Base-by-base conservation (phyloP, 2,888 invertebrate genomes). In the Cheilosia soror region DNA sequence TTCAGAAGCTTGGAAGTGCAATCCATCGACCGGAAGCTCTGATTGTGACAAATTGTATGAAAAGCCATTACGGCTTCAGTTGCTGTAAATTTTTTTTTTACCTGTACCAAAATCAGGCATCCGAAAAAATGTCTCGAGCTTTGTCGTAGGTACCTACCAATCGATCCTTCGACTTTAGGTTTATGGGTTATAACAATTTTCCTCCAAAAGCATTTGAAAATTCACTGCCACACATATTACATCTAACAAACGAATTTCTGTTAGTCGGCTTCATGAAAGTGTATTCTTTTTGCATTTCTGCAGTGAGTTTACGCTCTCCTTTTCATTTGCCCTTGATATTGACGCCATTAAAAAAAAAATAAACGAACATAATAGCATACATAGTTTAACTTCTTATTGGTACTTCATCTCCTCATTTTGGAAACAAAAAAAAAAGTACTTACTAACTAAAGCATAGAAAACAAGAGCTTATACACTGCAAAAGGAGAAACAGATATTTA, bases 1-100 rank as follows among this genome's bases (percentile, higher is more conserved):
- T 55, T 42, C n/a, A 73, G 20, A 29, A 72, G 33, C 29, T 49
- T 72, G 0, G 71, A 51, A 6, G 71, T 62, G 27, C 53, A 72
- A 53, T 72, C 60, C 53, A 73, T 73, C 15, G 72, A 73, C 6
- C 55, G 7, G 42, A 72, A 69, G 31, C 55, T 71, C 20, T 71
- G 47, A 13, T 58, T 57, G 20, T 69, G 44, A 25, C 69, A 69
- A 69, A 58, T 47, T 7, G 58, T 49, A 13, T 65, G 25, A 65
- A 65, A 51, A 65, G 31, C 4, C 51, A 65, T 47, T 13, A 49
- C 65, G 25, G 65, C 31, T 51, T 65, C 20, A 33, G 65, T 15
- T 31, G 15, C 1, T 20, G 31, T 20, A 33, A 51, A 15, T 42
- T 37, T n/a, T 40, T 20, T 25, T 40, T 68, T 11, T 31, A 29